Conservation (phyloP, 2,113 vertebrate species). For the Zapus hudsonius region DNA sequence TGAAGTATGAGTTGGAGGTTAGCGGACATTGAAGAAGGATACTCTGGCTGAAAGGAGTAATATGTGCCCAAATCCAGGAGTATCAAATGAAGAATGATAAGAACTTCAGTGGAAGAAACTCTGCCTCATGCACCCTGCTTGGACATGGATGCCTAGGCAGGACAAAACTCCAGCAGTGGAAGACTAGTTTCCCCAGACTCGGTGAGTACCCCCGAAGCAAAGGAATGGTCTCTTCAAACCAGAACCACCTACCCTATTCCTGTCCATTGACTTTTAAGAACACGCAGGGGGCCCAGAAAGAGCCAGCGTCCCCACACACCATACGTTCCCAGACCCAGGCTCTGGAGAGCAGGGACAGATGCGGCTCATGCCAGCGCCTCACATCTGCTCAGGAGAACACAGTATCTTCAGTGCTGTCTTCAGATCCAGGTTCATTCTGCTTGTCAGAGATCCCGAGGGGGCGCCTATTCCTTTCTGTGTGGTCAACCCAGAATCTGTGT, state of each 20-base stretch:
- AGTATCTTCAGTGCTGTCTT: conserved; percentile 21
- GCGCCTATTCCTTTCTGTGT: conserved; percentile 62
- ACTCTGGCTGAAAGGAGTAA: conserved; percentile 21
- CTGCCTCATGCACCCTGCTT: not conserved
- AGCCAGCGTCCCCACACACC: not conserved
- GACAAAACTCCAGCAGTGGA: not conserved
- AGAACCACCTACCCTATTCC: not conserved
- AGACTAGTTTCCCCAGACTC: not conserved
- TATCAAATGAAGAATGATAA: not conserved
- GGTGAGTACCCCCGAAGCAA: not conserved
- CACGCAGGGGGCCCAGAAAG: not conserved
- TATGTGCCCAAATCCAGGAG: not conserved
- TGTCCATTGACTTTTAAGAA: not conserved
- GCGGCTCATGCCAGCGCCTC: not conserved
- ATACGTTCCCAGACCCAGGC: not conserved
- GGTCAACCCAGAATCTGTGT: conserved; percentile 65
- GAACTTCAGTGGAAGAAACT: not conserved
- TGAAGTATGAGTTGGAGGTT: conserved; percentile 20
- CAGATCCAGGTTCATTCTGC: conserved; percentile 9
- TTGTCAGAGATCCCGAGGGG: not conserved
- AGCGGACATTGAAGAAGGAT: not conserved
- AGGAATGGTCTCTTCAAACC: not conserved
- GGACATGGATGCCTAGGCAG: not conserved
- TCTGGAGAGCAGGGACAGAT: not conserved
- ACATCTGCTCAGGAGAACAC: conserved; percentile 29